Evolutionary conservation across 2,113 vertebrate genomes (phyloP).

Genomic region (Salvelinus fontinalis): DNA sequence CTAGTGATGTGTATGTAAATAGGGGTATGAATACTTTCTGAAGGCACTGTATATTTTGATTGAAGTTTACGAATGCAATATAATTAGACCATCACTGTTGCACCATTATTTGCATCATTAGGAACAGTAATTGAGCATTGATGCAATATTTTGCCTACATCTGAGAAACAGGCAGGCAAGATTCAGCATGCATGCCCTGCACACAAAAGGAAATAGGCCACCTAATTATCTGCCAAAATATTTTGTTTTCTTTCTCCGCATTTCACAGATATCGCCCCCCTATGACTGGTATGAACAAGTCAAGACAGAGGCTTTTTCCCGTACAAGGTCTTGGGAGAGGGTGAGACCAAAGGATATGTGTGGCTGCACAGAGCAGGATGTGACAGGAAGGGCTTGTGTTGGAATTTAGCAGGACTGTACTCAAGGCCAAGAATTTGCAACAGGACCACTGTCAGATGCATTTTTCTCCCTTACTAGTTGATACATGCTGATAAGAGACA

Average conservation of each 20-base stretch:
- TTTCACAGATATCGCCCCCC: slow-evolving; percentile 14
- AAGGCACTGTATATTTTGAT: too few species aligned
- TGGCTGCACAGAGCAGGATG: slow-evolving; percentile 10
- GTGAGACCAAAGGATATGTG: slow-evolving; percentile 4
- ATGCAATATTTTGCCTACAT: background rate
- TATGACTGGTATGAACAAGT: slow-evolving; percentile 30
- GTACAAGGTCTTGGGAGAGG: slow-evolving; percentile 7
- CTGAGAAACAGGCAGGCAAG: too few species aligned
- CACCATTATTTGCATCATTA: slow-evolving; percentile 4
- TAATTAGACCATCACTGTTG: background rate
- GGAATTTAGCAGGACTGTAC: slow-evolving; percentile 40
- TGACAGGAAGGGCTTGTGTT: slow-evolving; percentile 31
- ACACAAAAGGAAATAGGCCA: background rate
- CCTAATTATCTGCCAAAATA: slow-evolving; percentile 16
- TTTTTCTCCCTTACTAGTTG: slow-evolving; percentile 26
- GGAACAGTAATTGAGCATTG: background rate
- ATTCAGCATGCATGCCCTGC: background rate
- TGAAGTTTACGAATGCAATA: background rate
- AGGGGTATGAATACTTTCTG: too few species aligned
- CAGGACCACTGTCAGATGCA: slow-evolving; percentile 25
- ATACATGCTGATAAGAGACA: slow-evolving; percentile 22
- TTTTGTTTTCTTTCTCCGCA: slow-evolving; percentile 13
- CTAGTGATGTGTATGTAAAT: too few species aligned
- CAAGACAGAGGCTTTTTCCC: background rate
- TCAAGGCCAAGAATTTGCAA: slow-evolving; percentile 44